These are phyloP conservation scores for Heliocidaris erythrogramma DNA, from an alignment of 35 echinoderm and acorn worm genomes.

Conservation along the genomic window DNA sequence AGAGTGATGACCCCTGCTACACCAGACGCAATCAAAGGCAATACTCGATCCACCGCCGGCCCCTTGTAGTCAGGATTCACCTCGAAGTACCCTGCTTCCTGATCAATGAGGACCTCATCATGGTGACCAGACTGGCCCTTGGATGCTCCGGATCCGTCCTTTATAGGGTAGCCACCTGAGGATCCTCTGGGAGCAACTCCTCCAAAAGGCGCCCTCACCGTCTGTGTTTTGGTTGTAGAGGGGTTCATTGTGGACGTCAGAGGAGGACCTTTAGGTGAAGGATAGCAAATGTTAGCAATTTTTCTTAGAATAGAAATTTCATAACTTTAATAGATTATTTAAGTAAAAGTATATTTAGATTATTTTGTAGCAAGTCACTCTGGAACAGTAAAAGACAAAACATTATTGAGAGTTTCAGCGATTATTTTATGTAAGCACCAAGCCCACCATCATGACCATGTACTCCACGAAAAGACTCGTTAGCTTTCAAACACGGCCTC, in stretches of 20 bases:
- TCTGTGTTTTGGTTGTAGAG: neutral
- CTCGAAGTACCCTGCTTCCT: slow-evolving; percentile 27
- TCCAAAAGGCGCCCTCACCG: slow-evolving; percentile 14
- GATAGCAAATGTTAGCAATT: no score
- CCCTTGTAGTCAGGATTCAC: slow-evolving; percentile 39
- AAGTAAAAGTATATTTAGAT: neutral
- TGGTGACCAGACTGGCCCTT: neutral
- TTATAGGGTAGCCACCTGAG: neutral
- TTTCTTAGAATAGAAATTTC: neutral
- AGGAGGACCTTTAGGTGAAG: neutral
- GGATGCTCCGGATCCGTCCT: neutral
- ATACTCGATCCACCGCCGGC: slow-evolving; percentile 5
- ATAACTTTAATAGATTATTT: neutral
- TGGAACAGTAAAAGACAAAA: neutral
- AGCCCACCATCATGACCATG: neutral
- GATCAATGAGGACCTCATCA: neutral
- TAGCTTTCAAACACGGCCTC: neutral
- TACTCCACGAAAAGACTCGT: neutral
- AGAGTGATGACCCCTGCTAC: slow-evolving; percentile 42
- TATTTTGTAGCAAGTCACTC: neutral
- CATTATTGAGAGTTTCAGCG: neutral
- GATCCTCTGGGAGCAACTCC: neutral
- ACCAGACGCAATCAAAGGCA: slow-evolving; percentile 38
- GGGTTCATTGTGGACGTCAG: neutral
- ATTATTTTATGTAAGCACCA: neutral